A percentile compares a stretch with the other conserved stretches of the same genome.
phyloP scores from a whole-genome alignment of 1,140 invertebrate species.

The Ceratina japonica region DNA sequence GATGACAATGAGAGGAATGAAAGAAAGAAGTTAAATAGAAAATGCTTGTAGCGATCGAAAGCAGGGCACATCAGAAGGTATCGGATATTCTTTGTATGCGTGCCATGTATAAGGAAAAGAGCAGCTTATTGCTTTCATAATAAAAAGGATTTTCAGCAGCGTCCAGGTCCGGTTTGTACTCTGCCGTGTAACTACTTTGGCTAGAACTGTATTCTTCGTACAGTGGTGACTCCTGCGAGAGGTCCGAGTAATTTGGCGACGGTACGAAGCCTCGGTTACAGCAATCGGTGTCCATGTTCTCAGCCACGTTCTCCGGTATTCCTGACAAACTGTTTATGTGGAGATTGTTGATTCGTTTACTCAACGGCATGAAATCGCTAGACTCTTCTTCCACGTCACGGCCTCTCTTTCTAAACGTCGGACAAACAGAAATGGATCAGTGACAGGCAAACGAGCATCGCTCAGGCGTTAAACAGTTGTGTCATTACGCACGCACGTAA shows the following conservation, averaged over 20 bases:
- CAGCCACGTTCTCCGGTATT: conserved; percentile 60
- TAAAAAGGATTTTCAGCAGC: conserved; percentile 82
- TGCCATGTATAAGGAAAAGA: conserved; percentile 82
- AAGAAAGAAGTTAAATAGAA: conserved; percentile 21
- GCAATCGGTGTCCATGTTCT: conserved; percentile 72
- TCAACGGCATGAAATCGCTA: conserved; percentile 87
- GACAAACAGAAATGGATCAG: conserved; percentile 8
- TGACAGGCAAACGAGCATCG: not conserved
- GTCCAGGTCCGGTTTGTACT: conserved; percentile 81
- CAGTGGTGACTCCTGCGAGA: conserved; percentile 73
- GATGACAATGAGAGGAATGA: conserved; percentile 40
- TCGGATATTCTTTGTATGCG: conserved; percentile 77
- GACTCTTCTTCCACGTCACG: conserved; percentile 83
- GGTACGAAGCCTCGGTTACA: conserved; percentile 66
- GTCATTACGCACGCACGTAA: conserved; percentile 35
- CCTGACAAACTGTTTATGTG: conserved; percentile 82
- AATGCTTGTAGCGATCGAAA: conserved; percentile 6
- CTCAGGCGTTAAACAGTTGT: conserved; percentile 6
- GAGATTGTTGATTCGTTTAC: conserved; percentile 89
- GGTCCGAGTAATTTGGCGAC: conserved; percentile 75
- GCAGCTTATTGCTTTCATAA: conserved; percentile 83
- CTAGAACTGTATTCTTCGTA: conserved; percentile 73
- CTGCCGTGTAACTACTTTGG: conserved; percentile 68
- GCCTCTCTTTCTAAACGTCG: conserved; percentile 82
- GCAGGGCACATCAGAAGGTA: conserved; percentile 57